These are phyloP conservation scores for Perca fluviatilis DNA, from an alignment of 2,113 vertebrate genomes.

Conservation along the genomic window DNA sequence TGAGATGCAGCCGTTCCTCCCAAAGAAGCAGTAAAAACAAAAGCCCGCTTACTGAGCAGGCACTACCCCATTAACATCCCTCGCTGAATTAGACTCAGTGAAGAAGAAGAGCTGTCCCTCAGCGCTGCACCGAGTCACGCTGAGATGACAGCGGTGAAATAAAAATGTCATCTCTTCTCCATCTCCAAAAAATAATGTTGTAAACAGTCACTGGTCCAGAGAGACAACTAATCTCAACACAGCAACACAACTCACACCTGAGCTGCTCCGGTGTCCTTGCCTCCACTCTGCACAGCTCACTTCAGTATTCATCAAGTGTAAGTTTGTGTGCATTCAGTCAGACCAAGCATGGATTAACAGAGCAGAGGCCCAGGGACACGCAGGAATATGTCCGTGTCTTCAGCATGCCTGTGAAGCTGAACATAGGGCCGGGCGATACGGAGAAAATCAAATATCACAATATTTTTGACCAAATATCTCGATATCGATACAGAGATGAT, in stretches of 20 bases:
- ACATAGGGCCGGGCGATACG: not conserved
- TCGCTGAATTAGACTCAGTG: constrained; percentile 35
- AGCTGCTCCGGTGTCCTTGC: constrained; percentile 50
- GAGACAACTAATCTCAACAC: constrained; percentile 54
- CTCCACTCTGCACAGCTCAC: constrained; percentile 46
- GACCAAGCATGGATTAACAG: constrained; percentile 51
- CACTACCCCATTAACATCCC: constrained; percentile 27
- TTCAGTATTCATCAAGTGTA: constrained; percentile 50
- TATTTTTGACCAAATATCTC: no score
- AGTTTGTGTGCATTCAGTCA: constrained; percentile 49
- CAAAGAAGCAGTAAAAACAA: constrained; percentile 55
- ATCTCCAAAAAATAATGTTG: constrained; percentile 60
- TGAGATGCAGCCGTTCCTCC: constrained; percentile 21
- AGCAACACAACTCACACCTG: constrained; percentile 60
- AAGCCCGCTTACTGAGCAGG: constrained; percentile 33
- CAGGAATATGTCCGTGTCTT: constrained; percentile 14
- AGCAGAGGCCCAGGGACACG: constrained; percentile 10
- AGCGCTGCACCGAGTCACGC: not conserved
- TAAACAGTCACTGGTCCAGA: constrained; percentile 52
- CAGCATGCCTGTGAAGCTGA: not conserved
- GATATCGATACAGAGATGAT: no score
- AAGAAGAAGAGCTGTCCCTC: constrained; percentile 33
- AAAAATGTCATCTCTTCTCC: constrained; percentile 56
- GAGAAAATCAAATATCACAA: no score
- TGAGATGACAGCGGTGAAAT: constrained; percentile 36